A percentile compares a stretch with the other conserved stretches of the same genome.
Evolutionary conservation across 2,113 vertebrate genomes (phyloP).

Genomic region (Prietella phreatophila): DNA sequence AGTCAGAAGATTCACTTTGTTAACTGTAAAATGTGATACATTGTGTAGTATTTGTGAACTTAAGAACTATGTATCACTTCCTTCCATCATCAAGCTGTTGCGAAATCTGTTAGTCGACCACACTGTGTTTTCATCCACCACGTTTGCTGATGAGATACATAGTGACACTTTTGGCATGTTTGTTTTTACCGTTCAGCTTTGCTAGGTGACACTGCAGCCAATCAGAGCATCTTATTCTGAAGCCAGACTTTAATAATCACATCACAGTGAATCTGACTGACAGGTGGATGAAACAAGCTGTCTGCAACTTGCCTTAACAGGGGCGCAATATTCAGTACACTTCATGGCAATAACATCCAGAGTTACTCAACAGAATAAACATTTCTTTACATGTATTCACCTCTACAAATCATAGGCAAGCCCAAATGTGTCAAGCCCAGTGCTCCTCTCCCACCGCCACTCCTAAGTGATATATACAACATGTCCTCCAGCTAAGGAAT

Average conservation of each 20-base stretch:
- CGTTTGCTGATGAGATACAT: no score
- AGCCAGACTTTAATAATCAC: neutral
- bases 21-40: neutral
- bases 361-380: neutral
- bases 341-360: neutral
- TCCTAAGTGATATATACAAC: neutral
- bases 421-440: neutral
- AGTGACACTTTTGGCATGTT: neutral
- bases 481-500: slow-evolving; percentile 12
- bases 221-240: neutral
- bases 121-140: neutral
- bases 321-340: neutral
- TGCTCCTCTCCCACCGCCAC: neutral
- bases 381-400: neutral
- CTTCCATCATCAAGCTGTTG: neutral
- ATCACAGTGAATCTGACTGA: neutral
- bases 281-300: neutral
- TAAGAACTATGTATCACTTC: neutral
- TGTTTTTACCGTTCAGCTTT: neutral
- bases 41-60: neutral
- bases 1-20: neutral
- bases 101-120: neutral
- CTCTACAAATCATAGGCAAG: neutral
- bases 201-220: neutral
- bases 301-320: neutral